Evolutionary conservation across 2,888 invertebrate species (phyloP).

Genomic region (Ecdyonurus torrentis): DNA sequence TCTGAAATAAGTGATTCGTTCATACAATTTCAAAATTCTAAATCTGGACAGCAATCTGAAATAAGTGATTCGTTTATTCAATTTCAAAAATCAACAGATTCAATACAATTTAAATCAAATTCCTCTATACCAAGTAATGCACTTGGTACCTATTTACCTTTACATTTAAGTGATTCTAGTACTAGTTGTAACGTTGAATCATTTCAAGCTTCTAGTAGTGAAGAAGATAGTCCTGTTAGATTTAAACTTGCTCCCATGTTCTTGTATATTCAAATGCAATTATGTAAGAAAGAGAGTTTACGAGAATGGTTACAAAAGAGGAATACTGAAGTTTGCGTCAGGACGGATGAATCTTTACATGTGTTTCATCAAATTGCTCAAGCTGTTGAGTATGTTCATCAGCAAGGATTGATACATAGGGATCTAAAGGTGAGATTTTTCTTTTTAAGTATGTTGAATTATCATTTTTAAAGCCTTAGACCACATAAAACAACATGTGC

Average conservation of each 20-base stretch:
- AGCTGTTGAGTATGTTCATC: slow-evolving; percentile 92
- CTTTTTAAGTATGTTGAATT: slow-evolving; percentile 11
- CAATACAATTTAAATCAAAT: too few species aligned
- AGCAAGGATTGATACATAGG: slow-evolving; percentile 82
- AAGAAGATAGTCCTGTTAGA: not conserved
- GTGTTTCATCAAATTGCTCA: slow-evolving; percentile 80
- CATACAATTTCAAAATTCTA: not conserved
- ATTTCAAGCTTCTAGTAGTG: not conserved
- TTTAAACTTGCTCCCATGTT: slow-evolving; percentile 32
- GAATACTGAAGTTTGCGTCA: not conserved
- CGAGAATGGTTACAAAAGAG: slow-evolving; percentile 65
- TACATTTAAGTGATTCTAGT: not conserved
- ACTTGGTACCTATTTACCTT: not conserved
- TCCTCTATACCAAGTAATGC: not conserved
- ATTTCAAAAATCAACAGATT: not conserved
- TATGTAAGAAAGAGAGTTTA: slow-evolving; percentile 75
- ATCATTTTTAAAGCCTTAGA: too few species aligned
- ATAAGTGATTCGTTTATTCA: slow-evolving; percentile 24
- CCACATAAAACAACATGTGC: too few species aligned
- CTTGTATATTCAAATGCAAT: slow-evolving; percentile 95
- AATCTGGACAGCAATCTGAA: not conserved
- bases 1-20: not conserved
- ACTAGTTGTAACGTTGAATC: not conserved
- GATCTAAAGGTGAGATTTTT: slow-evolving; percentile 62
- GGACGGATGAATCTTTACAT: slow-evolving; percentile 26